phyloP scores from a whole-genome alignment of 2,888 invertebrate genomes.

The Drosophila paramelanica region DNA sequence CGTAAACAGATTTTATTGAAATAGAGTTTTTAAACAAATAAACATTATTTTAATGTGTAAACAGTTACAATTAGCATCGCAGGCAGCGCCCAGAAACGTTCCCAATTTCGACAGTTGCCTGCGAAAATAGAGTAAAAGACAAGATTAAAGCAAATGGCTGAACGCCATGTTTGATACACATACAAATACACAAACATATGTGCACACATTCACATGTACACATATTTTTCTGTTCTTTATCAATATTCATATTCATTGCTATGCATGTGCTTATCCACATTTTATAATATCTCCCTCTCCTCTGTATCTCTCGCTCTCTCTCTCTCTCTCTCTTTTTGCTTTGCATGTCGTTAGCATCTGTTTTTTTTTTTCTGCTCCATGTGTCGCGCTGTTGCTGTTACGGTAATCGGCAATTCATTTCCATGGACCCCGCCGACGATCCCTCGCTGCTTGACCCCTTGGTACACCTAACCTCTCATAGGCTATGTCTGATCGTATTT shows the following conservation, averaged over 20 bases:
- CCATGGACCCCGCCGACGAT: slow-evolving; percentile 1
- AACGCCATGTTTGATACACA: slow-evolving; percentile 42
- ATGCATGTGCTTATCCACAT: slow-evolving; percentile 43
- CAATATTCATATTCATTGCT: slow-evolving; percentile 24
- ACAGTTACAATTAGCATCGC: slow-evolving; percentile 43
- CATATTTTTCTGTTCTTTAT: slow-evolving; percentile 24
- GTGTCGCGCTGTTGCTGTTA: slow-evolving; percentile 11
- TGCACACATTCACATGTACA: not conserved
- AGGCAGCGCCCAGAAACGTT: slow-evolving; percentile 7
- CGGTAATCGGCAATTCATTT: slow-evolving; percentile 37
- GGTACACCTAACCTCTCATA: slow-evolving; percentile 88
- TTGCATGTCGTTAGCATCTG: slow-evolving; percentile 3
- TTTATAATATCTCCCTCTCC: slow-evolving; percentile 22
- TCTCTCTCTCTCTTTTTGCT: not conserved
- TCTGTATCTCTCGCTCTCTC: not conserved
- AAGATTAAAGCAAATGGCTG: slow-evolving; percentile 33
- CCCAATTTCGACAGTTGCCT: slow-evolving; percentile 29
- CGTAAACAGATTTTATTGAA: slow-evolving; percentile 56
- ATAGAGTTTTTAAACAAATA: slow-evolving; percentile 47
- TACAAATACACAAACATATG: not conserved
- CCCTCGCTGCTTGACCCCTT: slow-evolving; percentile 69
- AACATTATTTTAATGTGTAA: slow-evolving; percentile 21
- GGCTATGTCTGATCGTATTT: slow-evolving; percentile 86
- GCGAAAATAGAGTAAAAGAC: slow-evolving; percentile 41
- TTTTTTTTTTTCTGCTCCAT: slow-evolving; percentile 3